A percentile compares a stretch with the other conserved stretches of the same genome.
phyloP scores from a whole-genome alignment of 2,888 invertebrate species.

The Ophraella communa region DNA sequence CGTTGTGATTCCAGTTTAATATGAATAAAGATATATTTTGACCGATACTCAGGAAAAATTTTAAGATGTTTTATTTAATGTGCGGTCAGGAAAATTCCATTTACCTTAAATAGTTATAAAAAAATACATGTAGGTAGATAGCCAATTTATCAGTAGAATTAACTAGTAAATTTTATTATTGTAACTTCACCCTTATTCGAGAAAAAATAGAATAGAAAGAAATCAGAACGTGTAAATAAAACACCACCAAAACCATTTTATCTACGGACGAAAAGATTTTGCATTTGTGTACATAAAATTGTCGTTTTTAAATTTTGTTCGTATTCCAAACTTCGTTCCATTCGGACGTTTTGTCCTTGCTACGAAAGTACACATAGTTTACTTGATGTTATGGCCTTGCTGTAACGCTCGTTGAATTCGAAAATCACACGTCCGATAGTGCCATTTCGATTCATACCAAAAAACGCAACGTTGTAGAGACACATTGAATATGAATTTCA shows the following conservation, averaged over 20 bases:
- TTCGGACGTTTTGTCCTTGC: constrained; percentile 28
- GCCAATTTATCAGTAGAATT: too few species aligned
- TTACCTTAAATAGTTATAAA: too few species aligned
- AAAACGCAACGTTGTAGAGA: constrained; percentile 19
- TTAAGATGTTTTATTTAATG: too few species aligned
- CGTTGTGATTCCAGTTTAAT: too few species aligned
- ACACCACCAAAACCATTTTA: not conserved
- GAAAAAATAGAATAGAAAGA: not conserved
- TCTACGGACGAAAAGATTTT: constrained; percentile 5
- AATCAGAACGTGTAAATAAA: constrained; percentile 15
- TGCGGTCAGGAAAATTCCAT: too few species aligned
- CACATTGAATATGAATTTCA: constrained; percentile 30
- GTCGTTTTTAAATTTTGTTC: constrained; percentile 19
- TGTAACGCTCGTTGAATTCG: constrained; percentile 45
- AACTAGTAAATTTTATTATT: too few species aligned
- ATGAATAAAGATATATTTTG: too few species aligned
- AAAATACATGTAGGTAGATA: too few species aligned
- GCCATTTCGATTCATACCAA: constrained; percentile 37
- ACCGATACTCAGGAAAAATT: too few species aligned
- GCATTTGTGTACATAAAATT: constrained; percentile 5
- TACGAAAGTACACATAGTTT: constrained; percentile 21
- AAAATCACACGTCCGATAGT: constrained; percentile 44
- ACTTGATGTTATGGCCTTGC: constrained; percentile 39
- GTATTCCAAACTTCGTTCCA: constrained; percentile 23
- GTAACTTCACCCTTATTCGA: not conserved